A percentile compares a stretch with the other conserved stretches of the same genome.
Conservation (phyloP, 92 coral and sea anemone species). For the Porites lobata region DNA sequence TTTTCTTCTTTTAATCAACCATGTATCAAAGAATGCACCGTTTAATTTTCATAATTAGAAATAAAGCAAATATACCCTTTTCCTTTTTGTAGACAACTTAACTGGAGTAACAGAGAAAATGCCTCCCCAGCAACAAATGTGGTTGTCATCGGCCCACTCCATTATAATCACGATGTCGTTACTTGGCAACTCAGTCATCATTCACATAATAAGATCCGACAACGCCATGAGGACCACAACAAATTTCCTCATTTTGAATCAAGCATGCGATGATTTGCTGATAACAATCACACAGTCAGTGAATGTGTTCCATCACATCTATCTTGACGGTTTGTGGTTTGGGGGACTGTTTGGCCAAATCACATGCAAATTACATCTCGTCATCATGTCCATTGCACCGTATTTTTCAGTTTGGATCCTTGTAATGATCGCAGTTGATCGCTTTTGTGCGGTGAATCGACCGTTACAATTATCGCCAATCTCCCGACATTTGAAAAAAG, state of each 20-base stretch:
- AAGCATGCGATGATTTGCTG: slow-evolving; percentile 8
- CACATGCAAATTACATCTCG: not conserved
- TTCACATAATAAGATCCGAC: slow-evolving; percentile 1
- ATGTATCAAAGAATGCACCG: too few species aligned
- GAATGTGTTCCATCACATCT: not conserved
- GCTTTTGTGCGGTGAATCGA: slow-evolving; percentile 11
- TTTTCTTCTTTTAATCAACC: too few species aligned
- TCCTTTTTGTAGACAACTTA: not conserved
- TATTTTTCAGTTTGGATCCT: slow-evolving; percentile 19
- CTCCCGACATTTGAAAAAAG: slow-evolving; percentile 16
- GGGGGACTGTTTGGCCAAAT: not conserved
- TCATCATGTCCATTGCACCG: not conserved
- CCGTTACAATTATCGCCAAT: not conserved
- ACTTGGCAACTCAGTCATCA: slow-evolving; percentile 26
- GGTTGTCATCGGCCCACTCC: not conserved
- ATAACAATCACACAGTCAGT: not conserved
- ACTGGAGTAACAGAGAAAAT: not conserved
- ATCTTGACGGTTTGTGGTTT: not conserved
- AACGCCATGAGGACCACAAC: slow-evolving; percentile 5
- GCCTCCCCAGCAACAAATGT: not conserved
- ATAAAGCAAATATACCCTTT: not conserved
- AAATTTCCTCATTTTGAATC: slow-evolving; percentile 16
- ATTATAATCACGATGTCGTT: not conserved
- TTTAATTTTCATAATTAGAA: not conserved
- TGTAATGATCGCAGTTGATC: slow-evolving; percentile 14